Conservation (phyloP, 2,888 invertebrate genomes). For the Lapara coniferarum region DNA sequence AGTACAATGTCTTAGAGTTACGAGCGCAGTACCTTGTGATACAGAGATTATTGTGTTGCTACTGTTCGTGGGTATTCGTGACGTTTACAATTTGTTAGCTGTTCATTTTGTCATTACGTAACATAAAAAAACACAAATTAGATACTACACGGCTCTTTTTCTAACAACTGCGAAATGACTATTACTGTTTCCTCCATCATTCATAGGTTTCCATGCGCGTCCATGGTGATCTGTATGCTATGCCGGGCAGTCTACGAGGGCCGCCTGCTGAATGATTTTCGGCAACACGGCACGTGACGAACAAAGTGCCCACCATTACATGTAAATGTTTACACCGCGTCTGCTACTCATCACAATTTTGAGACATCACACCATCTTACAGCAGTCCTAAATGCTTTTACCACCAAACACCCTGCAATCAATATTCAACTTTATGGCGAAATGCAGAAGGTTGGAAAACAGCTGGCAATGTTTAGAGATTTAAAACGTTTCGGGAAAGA, state of each 20-base stretch:
- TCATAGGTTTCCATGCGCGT: background rate
- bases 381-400: constrained; percentile 34
- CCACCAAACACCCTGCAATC: background rate
- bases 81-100: too few relatives aligned
- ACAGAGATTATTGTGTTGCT: too few relatives aligned
- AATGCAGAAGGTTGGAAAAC: constrained; percentile 30
- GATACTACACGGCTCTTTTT: too few relatives aligned
- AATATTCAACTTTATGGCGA: constrained; percentile 32
- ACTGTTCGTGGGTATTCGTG: too few relatives aligned
- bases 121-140: too few relatives aligned
- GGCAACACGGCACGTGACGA: constrained; percentile 19
- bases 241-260: constrained; percentile 7
- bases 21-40: too few relatives aligned
- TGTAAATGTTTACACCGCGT: constrained; percentile 73
- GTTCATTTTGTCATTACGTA: too few relatives aligned
- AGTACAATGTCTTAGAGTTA: too few relatives aligned
- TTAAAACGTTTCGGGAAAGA: constrained; percentile 33
- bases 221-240: background rate
- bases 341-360: constrained; percentile 78
- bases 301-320: constrained; percentile 45
- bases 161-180: background rate
- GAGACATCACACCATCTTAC: constrained; percentile 65
- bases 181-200: background rate
- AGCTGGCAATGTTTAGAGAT: background rate
- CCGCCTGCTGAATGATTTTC: constrained; percentile 2